These are phyloP conservation scores for Dorcus hopei DNA, from an alignment of 2,888 invertebrate genomes.

Conservation along the genomic window DNA sequence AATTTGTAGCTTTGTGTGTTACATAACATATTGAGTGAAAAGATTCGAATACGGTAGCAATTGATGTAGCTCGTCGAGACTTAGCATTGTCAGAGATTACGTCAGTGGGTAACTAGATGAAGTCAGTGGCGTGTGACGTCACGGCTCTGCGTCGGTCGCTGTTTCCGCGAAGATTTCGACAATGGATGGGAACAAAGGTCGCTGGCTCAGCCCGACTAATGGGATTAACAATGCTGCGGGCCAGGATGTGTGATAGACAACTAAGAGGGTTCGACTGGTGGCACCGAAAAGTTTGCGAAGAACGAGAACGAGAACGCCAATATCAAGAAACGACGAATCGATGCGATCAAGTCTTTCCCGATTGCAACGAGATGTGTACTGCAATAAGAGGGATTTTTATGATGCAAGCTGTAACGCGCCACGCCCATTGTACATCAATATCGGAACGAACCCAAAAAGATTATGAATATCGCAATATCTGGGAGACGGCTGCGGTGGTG, in stretches of 20 bases:
- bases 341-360: not conserved
- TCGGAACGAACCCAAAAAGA: slow-evolving; percentile 1
- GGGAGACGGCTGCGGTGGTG: slow-evolving; percentile 47
- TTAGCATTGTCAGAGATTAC: not conserved
- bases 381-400: too few relatives aligned
- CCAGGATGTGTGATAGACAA: slow-evolving; percentile 44
- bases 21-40: too few relatives aligned
- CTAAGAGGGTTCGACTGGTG: slow-evolving; percentile 22
- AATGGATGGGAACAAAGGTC: slow-evolving; percentile 44
- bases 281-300: slow-evolving; percentile 16
- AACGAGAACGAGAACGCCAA: not conserved
- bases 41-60: not conserved
- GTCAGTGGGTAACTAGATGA: slow-evolving; percentile 35
- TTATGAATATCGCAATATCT: slow-evolving; percentile 28
- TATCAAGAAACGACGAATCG: not conserved
- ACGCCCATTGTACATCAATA: slow-evolving; percentile 2
- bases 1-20: too few relatives aligned
- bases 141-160: slow-evolving; percentile 44
- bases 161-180: slow-evolving; percentile 44
- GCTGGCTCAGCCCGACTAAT: slow-evolving; percentile 38
- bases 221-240: slow-evolving; percentile 46
- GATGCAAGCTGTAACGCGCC: not conserved
- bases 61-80: not conserved
- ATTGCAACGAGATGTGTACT: not conserved
- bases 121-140: slow-evolving; percentile 55